Conservation (phyloP, 37 sponge, comb jelly and placozoan genomes). For the Aphrocallistes beatrix region DNA sequence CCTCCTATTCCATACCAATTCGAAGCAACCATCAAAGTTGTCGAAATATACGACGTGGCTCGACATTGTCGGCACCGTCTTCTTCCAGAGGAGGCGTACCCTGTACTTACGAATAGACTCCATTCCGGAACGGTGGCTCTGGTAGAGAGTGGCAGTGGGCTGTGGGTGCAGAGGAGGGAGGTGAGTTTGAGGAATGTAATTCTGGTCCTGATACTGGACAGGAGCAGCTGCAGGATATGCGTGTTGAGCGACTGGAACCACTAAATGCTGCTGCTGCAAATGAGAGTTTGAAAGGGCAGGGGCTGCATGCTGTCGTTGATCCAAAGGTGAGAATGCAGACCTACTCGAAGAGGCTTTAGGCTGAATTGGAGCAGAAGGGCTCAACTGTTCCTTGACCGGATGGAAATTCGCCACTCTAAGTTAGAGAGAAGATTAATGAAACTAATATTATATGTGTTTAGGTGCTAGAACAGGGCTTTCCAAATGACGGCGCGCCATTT, state of each 20-base stretch:
- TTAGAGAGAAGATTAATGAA: background rate
- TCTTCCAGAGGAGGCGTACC: background rate
- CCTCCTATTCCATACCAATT: background rate
- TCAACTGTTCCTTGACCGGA: background rate
- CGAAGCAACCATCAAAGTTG: background rate
- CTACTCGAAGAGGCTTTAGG: no score
- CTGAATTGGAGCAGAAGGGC: background rate
- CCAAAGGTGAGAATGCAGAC: no score
- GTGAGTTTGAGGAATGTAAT: background rate
- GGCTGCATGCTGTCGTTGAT: background rate
- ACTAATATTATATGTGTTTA: background rate
- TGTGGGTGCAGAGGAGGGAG: background rate
- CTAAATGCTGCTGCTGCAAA: background rate
- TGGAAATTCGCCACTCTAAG: background rate
- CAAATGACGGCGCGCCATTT: no score
- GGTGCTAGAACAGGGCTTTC: background rate
- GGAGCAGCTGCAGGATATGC: background rate
- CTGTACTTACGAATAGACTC: background rate
- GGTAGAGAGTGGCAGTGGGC: background rate
- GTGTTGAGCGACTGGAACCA: background rate
- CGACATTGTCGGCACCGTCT: background rate
- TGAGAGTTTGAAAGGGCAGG: background rate
- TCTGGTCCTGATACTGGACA: background rate
- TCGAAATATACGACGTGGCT: background rate
- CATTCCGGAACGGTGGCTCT: background rate